Percentiles rank a stretch among this genome's conserved stretches.
phyloP scores from a whole-genome alignment of 1,140 invertebrate genomes.

The Drosophila teissieri region DNA sequence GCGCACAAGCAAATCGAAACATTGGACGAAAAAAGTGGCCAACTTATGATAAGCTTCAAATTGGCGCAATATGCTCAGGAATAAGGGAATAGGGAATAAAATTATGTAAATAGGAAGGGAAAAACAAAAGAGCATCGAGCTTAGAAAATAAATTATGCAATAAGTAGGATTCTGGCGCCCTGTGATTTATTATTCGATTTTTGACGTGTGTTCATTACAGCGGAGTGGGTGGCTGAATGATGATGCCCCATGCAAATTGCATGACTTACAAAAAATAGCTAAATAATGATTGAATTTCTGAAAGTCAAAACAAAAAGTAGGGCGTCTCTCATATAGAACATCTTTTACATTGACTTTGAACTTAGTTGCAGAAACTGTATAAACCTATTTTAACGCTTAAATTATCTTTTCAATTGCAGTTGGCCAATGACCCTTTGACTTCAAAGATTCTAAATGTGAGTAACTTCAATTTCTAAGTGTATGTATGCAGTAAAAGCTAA shows the following conservation, averaged over 20 bases:
- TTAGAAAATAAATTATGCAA: constrained; percentile 75
- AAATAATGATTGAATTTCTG: constrained; percentile 15
- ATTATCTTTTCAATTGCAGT: constrained; percentile 11
- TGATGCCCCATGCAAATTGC: constrained; percentile 55
- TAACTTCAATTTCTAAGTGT: not conserved
- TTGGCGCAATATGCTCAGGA: constrained; percentile 63
- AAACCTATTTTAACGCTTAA: not conserved
- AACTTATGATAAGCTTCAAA: constrained; percentile 79
- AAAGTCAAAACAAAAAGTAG: not conserved
- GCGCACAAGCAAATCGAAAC: constrained; percentile 74
- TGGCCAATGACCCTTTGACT: not conserved
- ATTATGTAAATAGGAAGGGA: constrained; percentile 25
- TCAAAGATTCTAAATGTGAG: constrained; percentile 9
- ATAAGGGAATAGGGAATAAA: constrained; percentile 25
- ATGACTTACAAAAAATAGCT: constrained; percentile 20
- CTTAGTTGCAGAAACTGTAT: too few relatives aligned
- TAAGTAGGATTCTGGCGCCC: constrained; percentile 20
- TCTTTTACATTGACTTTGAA: too few relatives aligned
- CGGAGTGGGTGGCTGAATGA: constrained; percentile 27
- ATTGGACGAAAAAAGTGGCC: constrained; percentile 49
- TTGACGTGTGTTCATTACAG: constrained; percentile 60
- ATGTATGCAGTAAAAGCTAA: too few relatives aligned
- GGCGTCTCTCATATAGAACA: too few relatives aligned
- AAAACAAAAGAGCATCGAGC: constrained; percentile 49
- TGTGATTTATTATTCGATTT: constrained; percentile 77